Evolutionary conservation across 1,140 invertebrate species (phyloP), one percentile per base, ranked within the genome.

Genomic region (Drosophila subobscura): DNA sequence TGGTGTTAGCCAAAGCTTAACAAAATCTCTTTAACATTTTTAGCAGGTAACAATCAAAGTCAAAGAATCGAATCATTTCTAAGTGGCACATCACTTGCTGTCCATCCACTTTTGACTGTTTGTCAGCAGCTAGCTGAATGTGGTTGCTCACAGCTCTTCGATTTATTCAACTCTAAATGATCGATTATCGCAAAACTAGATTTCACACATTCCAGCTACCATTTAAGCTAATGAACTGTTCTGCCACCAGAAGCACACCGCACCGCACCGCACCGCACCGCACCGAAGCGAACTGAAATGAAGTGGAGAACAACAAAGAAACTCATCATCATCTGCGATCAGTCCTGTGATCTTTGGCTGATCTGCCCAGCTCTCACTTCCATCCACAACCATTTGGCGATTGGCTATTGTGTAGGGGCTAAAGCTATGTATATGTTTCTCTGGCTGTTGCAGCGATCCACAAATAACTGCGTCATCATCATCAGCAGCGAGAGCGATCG

Each of bases 181-280:
- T 86, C 80, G 79, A 84, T 84, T 84, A 84, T 51, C 40, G 78
- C 73, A 58, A 49, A 77, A 57, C 42, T 66, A 74, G 53, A 74
- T 72, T 84, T 84, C 80, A 84, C 80, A 84, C 80, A 84, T 84
- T 84, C 68, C 77, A 63, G 45, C 63, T 47, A 84, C 66, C 73
- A 84, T 84, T 84, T 84, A 84, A 57, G 81, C 81, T 86, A 84
- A 84, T 84, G 83, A 84, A 85, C 72, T 73, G 65, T 68, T 68
- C 41, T 20, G 59, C 53, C 63, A 49, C 42, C 60, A 20, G 45
- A 12, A 10, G 45, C 33, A 53, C 33, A 46, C n/a, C n/a, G n/a
- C n/a, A n/a, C 16, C 16, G 16, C 16, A 20, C 16, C 16, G 16
- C 16, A 1, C 16, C 16, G 1, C 16, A 33, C 37, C 40, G 5